Base-by-base conservation (phyloP, 2,888 invertebrate species). In the Acrocyrtus sp. region DNA sequence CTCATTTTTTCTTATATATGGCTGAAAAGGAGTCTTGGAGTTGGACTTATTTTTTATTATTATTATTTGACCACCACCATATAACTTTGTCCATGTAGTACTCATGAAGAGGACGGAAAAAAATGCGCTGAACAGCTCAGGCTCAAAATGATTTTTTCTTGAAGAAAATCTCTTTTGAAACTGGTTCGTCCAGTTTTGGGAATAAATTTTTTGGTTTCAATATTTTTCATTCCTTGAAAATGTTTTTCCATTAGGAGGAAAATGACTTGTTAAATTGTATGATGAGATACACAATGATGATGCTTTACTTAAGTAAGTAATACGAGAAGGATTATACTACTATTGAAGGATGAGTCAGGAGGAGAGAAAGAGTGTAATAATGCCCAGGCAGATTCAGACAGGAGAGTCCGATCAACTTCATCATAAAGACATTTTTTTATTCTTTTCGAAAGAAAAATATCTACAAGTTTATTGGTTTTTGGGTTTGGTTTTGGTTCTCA, bases 141-240 rank as follows among this genome's bases (percentile, higher is more conserved):
- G 21, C 15, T 15, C n/a, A 50, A 50, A 61, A 29, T 10, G 43
- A 24, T 54, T 26, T 72, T 72, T 72, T 63, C 39, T 57, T 63
- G 54, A 48, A 72, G 45, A 68, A 72, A 67, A 63, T 73, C 73
- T 67, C 65, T 68, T 51, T 72, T 72, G 74, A 80, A 80, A 80
- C 79, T 80, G 80, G 80, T 77, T 77, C 77, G 76, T 75, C 80
- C 80, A 80, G 78, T 80, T 80, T 80, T 79, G 79, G 79, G 80
- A 79, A 80, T 80, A 80, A 80, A 79, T 79, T 80, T 80, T 79
- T 72, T 72, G 63, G 72, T 63, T 72, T 65, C 61, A 68, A 67
- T 61, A 54, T 74, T 77, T 75, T 72, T 65, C 41, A 12, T 63
- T 70, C 50, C 41, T 51, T 57, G 19, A 63, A 69, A 72, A 72